Evolutionary conservation across 2,888 invertebrate genomes (phyloP), one percentile per base, ranked within the genome.

Genomic region (Petrophora chlorosata): DNA sequence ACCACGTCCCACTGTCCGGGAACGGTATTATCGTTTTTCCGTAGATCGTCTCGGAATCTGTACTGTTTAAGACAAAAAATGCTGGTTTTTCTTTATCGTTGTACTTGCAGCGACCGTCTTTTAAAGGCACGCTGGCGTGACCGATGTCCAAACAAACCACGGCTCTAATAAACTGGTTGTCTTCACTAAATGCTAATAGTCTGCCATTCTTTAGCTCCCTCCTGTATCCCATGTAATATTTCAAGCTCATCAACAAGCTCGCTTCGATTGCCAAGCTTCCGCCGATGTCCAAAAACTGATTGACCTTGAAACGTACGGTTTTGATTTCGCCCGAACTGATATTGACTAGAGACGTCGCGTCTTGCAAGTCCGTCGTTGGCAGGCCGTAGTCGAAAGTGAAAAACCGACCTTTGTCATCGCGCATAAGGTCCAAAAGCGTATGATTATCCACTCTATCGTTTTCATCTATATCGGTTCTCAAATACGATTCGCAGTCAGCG

Each of bases 1-100:
- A 96, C 97, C 97, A 98, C 23, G 85, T 85, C 0, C 97, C 97
- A 17, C 94, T 93, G 65, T 96, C 96, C 0, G 97, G 97, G 70
- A 93, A 98, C 0, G 97, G 97, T 16, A 95, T 92, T 52, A 93
- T 91, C 9, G 93, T 78, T 38, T 93, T 91, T 4, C 92, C 91
- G 40, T 92, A 90, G 36, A 94, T 92, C 29, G 94, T 92, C 22
- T 92, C 91, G 0, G 92, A 91, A 51, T 92, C 92, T 0, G 94
- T 93, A 54, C 91, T 92, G 64, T 94, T 95, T 7, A 94, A 75
- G 10, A 94, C 91, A 40, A 94, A 90, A 16, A 94, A 87, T 0
- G 95, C 93, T 0, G 90, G 85, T 34, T 85, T 84, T 7, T 88
- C 67, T 23, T 77, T 79, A 45, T 90, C 86, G 15, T 92, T 92